Evolutionary conservation across 2,797 vertebrate species (phyloP).

Genomic region (Manis javanica): DNA sequence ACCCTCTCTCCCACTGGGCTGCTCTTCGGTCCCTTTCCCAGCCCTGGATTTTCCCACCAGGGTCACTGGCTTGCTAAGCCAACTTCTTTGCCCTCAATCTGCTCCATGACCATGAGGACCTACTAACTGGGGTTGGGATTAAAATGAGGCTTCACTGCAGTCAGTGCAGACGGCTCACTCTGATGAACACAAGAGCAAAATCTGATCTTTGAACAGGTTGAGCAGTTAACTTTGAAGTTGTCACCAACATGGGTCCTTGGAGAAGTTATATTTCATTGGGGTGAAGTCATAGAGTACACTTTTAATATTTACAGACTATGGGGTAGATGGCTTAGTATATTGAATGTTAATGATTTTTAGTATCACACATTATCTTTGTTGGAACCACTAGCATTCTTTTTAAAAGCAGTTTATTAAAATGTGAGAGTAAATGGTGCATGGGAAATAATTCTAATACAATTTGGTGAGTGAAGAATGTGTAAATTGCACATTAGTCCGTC

Average conservation of each 20-base stretch:
- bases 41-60: neutral
- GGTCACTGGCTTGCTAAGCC: neutral
- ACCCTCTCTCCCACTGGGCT: neutral
- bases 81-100: neutral
- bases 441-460: slow-evolving; percentile 85
- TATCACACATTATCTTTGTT: slow-evolving; percentile 81
- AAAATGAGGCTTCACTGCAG: neutral
- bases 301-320: slow-evolving; percentile 73
- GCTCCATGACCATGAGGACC: neutral
- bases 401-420: slow-evolving; percentile 86
- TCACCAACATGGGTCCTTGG: slow-evolving; percentile 70
- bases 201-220: slow-evolving; percentile 34
- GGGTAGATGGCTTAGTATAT: slow-evolving; percentile 61
- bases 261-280: slow-evolving; percentile 53
- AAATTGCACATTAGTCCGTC: slow-evolving; percentile 62
- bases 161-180: neutral
- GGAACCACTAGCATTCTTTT: slow-evolving; percentile 84
- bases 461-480: slow-evolving; percentile 51
- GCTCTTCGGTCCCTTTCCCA: neutral
- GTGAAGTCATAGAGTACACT: slow-evolving; percentile 10
- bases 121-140: neutral
- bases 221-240: slow-evolving; percentile 67
- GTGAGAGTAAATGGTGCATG: slow-evolving; percentile 82
- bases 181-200: neutral
- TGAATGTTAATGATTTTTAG: slow-evolving; percentile 81